Evolutionary conservation across 2,797 vertebrate species (phyloP), one percentile per base, ranked within the genome.

Genomic region (Oryzias dopingdopingensis): DNA sequence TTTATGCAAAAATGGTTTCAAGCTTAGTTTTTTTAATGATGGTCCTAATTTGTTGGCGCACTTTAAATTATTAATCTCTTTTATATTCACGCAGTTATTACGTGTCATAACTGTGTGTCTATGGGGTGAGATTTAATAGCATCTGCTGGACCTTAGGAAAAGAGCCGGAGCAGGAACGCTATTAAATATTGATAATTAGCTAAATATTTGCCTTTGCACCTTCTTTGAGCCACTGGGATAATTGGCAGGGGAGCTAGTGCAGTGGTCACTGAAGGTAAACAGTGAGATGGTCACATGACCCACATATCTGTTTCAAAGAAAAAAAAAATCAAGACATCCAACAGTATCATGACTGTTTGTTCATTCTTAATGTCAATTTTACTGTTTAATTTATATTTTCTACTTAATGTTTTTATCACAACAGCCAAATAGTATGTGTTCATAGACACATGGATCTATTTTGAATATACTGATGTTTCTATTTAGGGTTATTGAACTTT

Each of bases 31-130:
- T 96, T 91, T 97, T 97, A 97, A 99, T 96, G 96, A 99, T 97
- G 95, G 94, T 94, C 92, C 95, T 99, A 99, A 99, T 98, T 98
- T 99, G 97, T 98, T 98, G 97, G 96, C 95, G 94, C 94, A 93
- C 93, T 93, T 92, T 99, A 95, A 98, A 99, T 99, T 98, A 99
- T 99, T 99, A 95, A 99, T 97, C 91, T 93, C 94, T 95, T 98
- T 99, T 98, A 98, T 98, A 99, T 96, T 96, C 96, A 94, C 93
- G 94, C 96, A 94, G 95, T 98, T 98, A 99, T 98, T 98, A 94
- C 93, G 87, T 96, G 95, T 98, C 96, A 98, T 96, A 96, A 96
- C 94, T 95, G 94, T 96, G 94, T 98, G 97, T 99, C 95, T 97
- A 95, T 96, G 95, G 93, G 93, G 90, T 94, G 94, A 94, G 93